phyloP scores from a whole-genome alignment of 2,113 vertebrate genomes.

The Tragelaphus scriptus region DNA sequence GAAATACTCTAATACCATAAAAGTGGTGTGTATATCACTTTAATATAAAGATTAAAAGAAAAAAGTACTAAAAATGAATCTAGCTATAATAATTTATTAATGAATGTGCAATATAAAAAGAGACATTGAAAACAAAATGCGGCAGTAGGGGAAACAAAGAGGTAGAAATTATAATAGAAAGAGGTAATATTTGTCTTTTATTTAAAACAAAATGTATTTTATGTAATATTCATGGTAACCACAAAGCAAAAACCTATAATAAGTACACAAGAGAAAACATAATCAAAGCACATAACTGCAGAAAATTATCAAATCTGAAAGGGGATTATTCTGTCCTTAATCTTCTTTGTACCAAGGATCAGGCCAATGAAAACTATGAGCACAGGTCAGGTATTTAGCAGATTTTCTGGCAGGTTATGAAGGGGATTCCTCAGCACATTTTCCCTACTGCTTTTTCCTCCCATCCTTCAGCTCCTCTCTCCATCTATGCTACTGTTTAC shows the following conservation, averaged over 20 bases:
- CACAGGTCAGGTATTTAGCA: background rate
- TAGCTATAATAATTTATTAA: background rate
- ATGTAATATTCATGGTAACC: background rate
- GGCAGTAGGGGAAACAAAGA: background rate
- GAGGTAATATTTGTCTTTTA: background rate
- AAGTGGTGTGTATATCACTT: background rate
- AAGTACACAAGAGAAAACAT: background rate
- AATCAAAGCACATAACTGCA: background rate
- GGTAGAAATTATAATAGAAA: background rate
- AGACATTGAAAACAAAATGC: background rate
- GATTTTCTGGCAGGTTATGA: background rate
- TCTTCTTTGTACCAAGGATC: background rate
- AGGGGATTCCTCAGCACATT: background rate
- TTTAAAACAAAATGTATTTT: background rate
- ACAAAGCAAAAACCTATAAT: background rate
- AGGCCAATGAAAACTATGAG: background rate
- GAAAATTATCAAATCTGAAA: too few relatives aligned
- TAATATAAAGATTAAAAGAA: background rate
- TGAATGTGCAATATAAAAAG: background rate
- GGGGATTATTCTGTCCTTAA: background rate
- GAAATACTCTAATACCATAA: background rate
- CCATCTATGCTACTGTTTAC: background rate
- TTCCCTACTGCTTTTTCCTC: background rate
- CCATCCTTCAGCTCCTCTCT: background rate
- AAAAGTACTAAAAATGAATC: background rate